Conservation (phyloP, 1,140 invertebrate species). For the Anastrepha obliqua region DNA sequence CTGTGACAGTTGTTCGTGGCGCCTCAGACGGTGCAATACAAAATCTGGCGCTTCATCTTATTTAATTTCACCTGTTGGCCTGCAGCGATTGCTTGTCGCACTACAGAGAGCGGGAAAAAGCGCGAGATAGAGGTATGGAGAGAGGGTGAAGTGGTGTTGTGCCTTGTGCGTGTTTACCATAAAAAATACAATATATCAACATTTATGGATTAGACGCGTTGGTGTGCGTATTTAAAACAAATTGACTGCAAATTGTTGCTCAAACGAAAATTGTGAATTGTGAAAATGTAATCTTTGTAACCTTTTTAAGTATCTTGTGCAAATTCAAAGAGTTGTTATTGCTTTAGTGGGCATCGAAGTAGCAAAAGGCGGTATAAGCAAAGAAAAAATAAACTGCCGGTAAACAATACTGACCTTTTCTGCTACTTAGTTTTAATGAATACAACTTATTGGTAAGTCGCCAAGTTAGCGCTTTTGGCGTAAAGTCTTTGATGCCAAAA, state of each 20-base stretch:
- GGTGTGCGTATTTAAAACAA: not conserved
- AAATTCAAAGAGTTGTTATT: too few species aligned
- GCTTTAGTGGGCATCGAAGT: too few species aligned
- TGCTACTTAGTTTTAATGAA: too few species aligned
- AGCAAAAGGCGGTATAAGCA: too few species aligned
- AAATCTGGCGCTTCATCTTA: slow-evolving; percentile 4
- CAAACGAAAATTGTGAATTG: not conserved
- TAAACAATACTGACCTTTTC: too few species aligned
- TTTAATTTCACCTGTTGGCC: not conserved
- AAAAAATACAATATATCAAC: not conserved
- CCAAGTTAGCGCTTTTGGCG: too few species aligned
- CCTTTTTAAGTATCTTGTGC: too few species aligned
- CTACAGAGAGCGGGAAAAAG: not conserved
- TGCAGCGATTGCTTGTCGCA: not conserved
- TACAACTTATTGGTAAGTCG: too few species aligned
- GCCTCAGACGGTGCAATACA: slow-evolving; percentile 38
- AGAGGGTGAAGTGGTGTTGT: not conserved
- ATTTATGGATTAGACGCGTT: not conserved
- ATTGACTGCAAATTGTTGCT: not conserved
- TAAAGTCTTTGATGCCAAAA: too few species aligned
- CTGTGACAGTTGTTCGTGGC: slow-evolving; percentile 44
- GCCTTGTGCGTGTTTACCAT: not conserved
- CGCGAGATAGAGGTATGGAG: not conserved
- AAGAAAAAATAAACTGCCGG: too few species aligned
- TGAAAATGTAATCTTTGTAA: not conserved